A percentile compares a stretch with the other conserved stretches of the same genome.
phyloP scores from a whole-genome alignment of 1,140 invertebrate genomes.

The Lepidurus apus region DNA sequence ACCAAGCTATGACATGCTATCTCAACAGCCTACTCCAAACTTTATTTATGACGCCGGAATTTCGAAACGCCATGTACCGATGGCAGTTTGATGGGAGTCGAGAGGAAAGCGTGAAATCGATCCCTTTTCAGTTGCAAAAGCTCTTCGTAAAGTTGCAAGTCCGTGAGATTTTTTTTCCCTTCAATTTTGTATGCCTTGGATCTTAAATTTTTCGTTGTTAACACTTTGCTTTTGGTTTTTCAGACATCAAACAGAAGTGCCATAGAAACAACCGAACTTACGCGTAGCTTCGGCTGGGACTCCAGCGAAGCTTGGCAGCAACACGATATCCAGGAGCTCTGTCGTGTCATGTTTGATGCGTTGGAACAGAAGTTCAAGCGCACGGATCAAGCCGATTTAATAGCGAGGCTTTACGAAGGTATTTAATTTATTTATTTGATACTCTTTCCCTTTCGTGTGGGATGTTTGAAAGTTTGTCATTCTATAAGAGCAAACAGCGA shows the following conservation, averaged over 20 bases:
- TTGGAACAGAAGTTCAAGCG: slow-evolving; percentile 79
- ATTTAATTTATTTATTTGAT: slow-evolving; percentile 37
- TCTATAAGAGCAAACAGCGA: neutral
- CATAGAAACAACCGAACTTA: slow-evolving; percentile 82
- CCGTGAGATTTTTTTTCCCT: neutral
- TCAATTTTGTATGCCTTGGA: too few relatives aligned
- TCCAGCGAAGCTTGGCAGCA: slow-evolving; percentile 86
- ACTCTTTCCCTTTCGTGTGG: slow-evolving; percentile 26
- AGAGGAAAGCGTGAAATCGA: slow-evolving; percentile 62
- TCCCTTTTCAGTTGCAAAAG: slow-evolving; percentile 81
- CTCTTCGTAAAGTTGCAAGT: slow-evolving; percentile 80
- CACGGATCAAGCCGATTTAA: slow-evolving; percentile 74
- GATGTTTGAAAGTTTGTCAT: slow-evolving; percentile 1
- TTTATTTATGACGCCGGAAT: slow-evolving; percentile 91
- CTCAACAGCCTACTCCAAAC: slow-evolving; percentile 85
- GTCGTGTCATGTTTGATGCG: slow-evolving; percentile 87
- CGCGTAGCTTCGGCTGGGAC: slow-evolving; percentile 86
- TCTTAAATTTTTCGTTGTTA: neutral
- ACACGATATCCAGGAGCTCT: slow-evolving; percentile 87
- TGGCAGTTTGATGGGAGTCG: slow-evolving; percentile 70
- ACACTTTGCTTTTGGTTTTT: slow-evolving; percentile 34
- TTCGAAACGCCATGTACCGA: slow-evolving; percentile 81
- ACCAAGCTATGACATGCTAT: slow-evolving; percentile 93
- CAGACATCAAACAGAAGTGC: slow-evolving; percentile 66
- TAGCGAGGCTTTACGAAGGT: slow-evolving; percentile 68